These are phyloP conservation scores for Corella eumyota DNA, from an alignment of 23 tunicate species.

Conservation along the genomic window DNA sequence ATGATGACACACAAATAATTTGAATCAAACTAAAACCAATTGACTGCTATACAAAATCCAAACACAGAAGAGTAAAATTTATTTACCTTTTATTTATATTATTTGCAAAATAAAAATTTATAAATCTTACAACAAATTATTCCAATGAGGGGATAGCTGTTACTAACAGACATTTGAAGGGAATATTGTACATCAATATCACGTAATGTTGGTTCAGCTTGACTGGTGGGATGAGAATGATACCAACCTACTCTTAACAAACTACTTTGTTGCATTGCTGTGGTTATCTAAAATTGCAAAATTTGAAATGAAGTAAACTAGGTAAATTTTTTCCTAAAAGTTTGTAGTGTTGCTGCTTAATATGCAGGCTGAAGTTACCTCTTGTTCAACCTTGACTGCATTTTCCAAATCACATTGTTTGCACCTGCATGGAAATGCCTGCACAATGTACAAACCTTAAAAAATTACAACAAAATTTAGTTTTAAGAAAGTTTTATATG, in stretches of 20 bases:
- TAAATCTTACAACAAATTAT: conserved; percentile 54
- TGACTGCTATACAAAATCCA: no score
- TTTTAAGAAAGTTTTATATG: no score
- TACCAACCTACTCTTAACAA: conserved; percentile 72
- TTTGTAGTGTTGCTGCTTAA: no score
- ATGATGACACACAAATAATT: background rate
- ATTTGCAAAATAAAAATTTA: no score
- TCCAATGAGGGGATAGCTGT: conserved; percentile 44
- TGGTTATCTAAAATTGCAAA: no score
- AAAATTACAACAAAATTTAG: no score
- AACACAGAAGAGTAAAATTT: no score
- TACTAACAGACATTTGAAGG: conserved; percentile 19
- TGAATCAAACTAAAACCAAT: conserved; percentile 1
- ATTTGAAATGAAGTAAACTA: no score
- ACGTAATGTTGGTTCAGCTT: conserved; percentile 66
- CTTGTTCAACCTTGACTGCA: conserved; percentile 47
- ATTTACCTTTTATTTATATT: no score
- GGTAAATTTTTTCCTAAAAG: no score
- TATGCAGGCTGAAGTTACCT: no score
- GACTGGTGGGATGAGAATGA: conserved; percentile 67
- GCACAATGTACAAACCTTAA: conserved; percentile 48
- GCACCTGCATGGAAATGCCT: conserved; percentile 86
- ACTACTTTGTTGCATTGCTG: no score
- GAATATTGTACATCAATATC: conserved; percentile 78
- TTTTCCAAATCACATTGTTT: conserved; percentile 50